A percentile compares a stretch with the other conserved stretches of the same genome.
Evolutionary conservation across 2,113 vertebrate species (phyloP).

Genomic region (Thamnophis sirtalis): DNA sequence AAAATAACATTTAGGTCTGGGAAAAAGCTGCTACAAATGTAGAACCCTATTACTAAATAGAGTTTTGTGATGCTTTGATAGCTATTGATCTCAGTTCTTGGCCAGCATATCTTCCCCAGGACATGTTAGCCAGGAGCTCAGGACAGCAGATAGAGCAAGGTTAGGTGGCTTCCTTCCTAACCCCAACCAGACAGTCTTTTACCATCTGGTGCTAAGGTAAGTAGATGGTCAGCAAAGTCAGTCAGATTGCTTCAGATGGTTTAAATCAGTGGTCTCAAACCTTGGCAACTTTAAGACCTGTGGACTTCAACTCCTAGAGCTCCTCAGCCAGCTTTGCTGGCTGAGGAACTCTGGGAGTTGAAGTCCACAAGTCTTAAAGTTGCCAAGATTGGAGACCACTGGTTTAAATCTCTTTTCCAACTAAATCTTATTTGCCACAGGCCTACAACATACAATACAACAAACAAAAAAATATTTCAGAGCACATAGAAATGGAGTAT

Average conservation of each 20-base stretch:
- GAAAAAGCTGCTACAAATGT: background rate
- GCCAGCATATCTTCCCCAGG: background rate
- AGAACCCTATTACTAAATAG: background rate
- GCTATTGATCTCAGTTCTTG: background rate
- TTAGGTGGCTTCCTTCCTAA: background rate
- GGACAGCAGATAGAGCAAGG: background rate
- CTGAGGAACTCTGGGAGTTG: too few relatives aligned
- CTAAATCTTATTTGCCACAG: background rate
- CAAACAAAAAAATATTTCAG: background rate
- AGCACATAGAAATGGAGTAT: background rate
- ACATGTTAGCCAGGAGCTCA: background rate
- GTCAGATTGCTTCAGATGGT: background rate
- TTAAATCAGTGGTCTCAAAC: too few relatives aligned
- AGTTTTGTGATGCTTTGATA: background rate
- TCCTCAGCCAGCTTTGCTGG: too few relatives aligned
- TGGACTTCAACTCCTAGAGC: too few relatives aligned
- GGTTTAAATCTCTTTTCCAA: background rate
- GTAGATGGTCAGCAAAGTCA: background rate
- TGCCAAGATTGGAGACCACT: too few relatives aligned
- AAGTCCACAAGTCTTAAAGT: too few relatives aligned
- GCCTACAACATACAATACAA: background rate
- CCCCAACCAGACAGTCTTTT: background rate
- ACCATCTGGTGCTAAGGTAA: background rate
- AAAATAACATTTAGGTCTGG: background rate
- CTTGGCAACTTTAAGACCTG: too few relatives aligned